Percentiles rank a stretch among this genome's conserved stretches.
phyloP scores from a whole-genome alignment of 2,113 vertebrate genomes.

The Osmerus eperlanus region DNA sequence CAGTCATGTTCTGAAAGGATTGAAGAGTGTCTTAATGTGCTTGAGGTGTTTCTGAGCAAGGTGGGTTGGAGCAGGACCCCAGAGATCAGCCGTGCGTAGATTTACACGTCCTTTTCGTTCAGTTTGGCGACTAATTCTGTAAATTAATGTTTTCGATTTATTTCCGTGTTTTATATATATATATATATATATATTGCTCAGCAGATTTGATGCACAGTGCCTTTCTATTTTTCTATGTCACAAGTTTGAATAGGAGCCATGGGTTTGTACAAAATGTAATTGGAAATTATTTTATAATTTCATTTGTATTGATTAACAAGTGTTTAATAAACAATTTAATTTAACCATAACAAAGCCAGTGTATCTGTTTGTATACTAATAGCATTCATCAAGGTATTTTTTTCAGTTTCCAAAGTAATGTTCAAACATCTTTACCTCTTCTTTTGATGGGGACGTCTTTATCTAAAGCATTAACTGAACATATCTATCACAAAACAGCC shows the following conservation, averaged over 20 bases:
- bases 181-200: slow-evolving; percentile 54
- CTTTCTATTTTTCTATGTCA: slow-evolving; percentile 77
- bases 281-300: slow-evolving; percentile 66
- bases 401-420: no score
- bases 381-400: no score
- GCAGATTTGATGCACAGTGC: slow-evolving; percentile 66
- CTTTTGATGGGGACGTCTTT: no score
- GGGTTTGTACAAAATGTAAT: slow-evolving; percentile 66
- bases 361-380: background rate
- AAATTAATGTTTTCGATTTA: slow-evolving; percentile 19
- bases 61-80: slow-evolving; percentile 1
- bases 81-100: background rate
- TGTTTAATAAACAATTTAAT: slow-evolving; percentile 72
- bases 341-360: slow-evolving; percentile 42
- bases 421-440: no score
- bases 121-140: background rate
- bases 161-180: slow-evolving; percentile 34
- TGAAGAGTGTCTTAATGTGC: slow-evolving; percentile 19
- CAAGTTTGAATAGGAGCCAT: slow-evolving; percentile 49
- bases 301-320: slow-evolving; percentile 65
- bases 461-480: no score
- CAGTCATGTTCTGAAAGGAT: background rate
- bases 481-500: no score
- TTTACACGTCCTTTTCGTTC: background rate
- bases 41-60: background rate